phyloP scores from a whole-genome alignment of 2,113 vertebrate species.

The Leucosticte australis region DNA sequence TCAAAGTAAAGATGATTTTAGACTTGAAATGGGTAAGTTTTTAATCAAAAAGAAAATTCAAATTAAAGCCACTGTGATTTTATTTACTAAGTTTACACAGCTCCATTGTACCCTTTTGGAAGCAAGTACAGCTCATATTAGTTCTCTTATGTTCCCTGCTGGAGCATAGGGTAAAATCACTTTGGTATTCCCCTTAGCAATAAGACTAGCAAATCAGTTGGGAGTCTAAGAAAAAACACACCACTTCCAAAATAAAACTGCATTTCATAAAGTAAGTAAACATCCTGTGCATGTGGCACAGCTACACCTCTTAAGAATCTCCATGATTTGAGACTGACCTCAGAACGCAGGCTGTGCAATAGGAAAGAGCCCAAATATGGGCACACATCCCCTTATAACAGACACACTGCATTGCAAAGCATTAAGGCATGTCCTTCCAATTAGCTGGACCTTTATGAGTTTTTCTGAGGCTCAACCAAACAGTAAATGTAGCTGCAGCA shows the following conservation, averaged over 20 bases:
- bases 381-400: background rate
- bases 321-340: background rate
- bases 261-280: background rate
- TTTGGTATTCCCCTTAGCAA: background rate
- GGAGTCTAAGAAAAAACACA: background rate
- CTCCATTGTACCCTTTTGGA: background rate
- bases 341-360: background rate
- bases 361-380: background rate
- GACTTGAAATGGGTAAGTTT: background rate
- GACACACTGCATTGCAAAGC: background rate
- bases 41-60: background rate
- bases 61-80: background rate
- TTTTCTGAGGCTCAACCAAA: background rate
- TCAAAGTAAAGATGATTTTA: background rate
- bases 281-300: fast-evolving
- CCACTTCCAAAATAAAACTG: background rate
- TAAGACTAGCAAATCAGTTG: background rate
- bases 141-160: background rate
- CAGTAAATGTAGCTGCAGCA: background rate
- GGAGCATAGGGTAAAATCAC: background rate
- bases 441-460: background rate
- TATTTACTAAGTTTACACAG: background rate
- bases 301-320: background rate
- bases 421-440: background rate
- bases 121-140: background rate